A percentile compares a stretch with the other conserved stretches of the same genome.
phyloP scores from a whole-genome alignment of 2,797 vertebrate genomes.

The Avahi laniger region DNA sequence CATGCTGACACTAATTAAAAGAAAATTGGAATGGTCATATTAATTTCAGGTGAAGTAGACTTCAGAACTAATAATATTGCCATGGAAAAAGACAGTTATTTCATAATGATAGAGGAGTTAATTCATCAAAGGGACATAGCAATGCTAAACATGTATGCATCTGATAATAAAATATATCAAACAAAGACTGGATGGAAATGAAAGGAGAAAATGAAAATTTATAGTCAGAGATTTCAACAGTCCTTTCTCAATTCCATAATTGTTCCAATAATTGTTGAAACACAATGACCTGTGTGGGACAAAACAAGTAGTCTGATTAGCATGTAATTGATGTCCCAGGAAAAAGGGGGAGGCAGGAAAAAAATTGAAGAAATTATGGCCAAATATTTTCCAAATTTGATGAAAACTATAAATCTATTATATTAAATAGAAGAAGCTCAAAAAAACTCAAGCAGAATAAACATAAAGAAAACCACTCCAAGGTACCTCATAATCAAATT shows the following conservation, averaged over 20 bases:
- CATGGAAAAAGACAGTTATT: neutral
- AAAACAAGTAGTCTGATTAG: neutral
- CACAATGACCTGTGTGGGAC: neutral
- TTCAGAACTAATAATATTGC: neutral
- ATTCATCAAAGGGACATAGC: neutral
- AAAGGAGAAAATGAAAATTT: neutral
- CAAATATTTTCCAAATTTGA: neutral
- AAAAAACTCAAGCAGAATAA: neutral
- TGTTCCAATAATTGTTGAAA: neutral
- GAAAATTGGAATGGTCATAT: neutral
- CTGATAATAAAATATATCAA: neutral
- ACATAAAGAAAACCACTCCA: neutral
- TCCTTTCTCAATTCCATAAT: neutral
- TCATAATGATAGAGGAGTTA: neutral
- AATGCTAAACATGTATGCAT: neutral
- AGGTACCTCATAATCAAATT: neutral
- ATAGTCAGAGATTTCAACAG: neutral
- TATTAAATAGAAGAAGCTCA: neutral
- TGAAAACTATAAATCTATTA: neutral
- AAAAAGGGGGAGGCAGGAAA: neutral
- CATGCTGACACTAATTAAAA: neutral
- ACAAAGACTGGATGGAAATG: neutral
- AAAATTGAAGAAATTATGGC: neutral
- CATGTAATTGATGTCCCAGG: neutral
- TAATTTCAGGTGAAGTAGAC: neutral